phyloP scores from a whole-genome alignment of 2,797 vertebrate species.

The Pantherophis vulpinus region DNA sequence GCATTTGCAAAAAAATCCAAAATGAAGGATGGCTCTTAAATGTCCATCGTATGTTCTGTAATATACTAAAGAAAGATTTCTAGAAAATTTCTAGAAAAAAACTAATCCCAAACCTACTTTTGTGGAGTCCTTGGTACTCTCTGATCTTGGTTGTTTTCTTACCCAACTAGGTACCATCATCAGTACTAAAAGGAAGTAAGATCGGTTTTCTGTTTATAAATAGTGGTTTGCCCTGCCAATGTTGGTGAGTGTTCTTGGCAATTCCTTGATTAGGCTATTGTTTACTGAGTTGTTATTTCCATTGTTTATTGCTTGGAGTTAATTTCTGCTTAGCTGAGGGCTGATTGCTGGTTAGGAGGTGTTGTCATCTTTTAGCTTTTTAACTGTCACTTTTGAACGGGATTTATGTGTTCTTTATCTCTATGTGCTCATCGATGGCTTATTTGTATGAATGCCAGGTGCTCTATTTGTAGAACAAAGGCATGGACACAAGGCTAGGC shows the following conservation, averaged over 20 bases:
- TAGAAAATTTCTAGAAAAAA: background rate
- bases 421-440: background rate
- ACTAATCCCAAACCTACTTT: background rate
- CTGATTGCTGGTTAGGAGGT: background rate
- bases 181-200: background rate
- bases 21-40: background rate
- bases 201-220: background rate
- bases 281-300: background rate
- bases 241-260: background rate
- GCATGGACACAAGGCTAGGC: too few species aligned
- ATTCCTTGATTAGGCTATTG: background rate
- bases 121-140: background rate
- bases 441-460: background rate
- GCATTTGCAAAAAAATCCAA: background rate
- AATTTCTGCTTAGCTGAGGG: background rate
- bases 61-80: background rate
- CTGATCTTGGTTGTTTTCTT: background rate
- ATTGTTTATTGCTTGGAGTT: background rate
- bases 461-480: too few species aligned
- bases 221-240: background rate
- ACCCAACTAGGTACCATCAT: background rate
- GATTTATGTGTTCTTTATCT: background rate
- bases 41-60: background rate
- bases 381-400: background rate
- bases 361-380: background rate